Base-by-base conservation (phyloP, 2,797 vertebrate genomes). In the Acanthurus leucopareius region DNA sequence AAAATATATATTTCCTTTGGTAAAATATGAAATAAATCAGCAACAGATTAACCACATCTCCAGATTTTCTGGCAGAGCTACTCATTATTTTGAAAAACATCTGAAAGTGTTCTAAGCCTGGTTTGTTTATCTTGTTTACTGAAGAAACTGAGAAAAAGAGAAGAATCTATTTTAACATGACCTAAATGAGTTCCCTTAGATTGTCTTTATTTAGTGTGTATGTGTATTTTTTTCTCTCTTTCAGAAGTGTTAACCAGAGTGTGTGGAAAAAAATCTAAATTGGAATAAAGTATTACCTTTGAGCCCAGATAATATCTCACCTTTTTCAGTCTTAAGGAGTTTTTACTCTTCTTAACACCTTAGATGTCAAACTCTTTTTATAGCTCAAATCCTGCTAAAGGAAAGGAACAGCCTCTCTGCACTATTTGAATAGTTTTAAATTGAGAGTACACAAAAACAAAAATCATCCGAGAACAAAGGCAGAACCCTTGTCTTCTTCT, bases 81-180 rank as follows among this genome's bases (percentile, higher is more conserved):
- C 47, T 19, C 68, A 68, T 32, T 19, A 44, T 15, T 69, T 35
- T 25, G 14, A 2, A 45, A 67, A n/a, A 61, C 22, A 71, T 66
- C 25, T 68, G 14, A 57, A 53, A 56, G n/a, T 20, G 52, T 40
- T 58, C 47, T n/a, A 64, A 45, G 47, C 71, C 22, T 51, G 16
- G 56, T 51, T 75, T 60, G 7, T 69, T 64, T 73, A 16, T 42
- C 22, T 47, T 73, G 35, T 73, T 76, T 69, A 51, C 45, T 10
- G 8, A 63, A 20, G 17, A 63, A 61, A 70, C 14, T 4, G 11
- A 38, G 19, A 35, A 28, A 32, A 32, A 32, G 28, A 42, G 5
- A 28, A 3, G 0, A 28, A 54, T 78, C 52, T 65, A 52, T 72
- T 75, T 79, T 32, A 60, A 64, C 79, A 62, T 45, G 56, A 69